A percentile compares a stretch with the other conserved stretches of the same genome.
phyloP scores from a whole-genome alignment of 2,113 vertebrate genomes.

The Sardina pilchardus region DNA sequence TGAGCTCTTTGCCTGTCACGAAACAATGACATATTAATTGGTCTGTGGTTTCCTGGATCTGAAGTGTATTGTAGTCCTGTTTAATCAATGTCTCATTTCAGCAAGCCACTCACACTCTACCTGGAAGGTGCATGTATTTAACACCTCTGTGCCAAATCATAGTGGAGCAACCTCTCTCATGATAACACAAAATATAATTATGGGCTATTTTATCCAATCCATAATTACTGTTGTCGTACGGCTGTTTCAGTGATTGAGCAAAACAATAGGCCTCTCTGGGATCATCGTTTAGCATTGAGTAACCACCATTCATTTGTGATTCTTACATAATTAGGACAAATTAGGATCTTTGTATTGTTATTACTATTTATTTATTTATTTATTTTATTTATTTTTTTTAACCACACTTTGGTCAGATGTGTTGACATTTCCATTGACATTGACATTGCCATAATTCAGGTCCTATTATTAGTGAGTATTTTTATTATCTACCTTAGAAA shows the following conservation, averaged over 20 bases:
- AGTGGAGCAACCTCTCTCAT: neutral
- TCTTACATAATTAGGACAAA: neutral
- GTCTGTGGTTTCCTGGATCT: constrained; percentile 68
- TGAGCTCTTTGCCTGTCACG: constrained; percentile 58
- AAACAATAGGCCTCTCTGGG: neutral
- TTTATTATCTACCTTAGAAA: neutral
- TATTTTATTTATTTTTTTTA: too few relatives aligned
- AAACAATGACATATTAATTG: constrained; percentile 54
- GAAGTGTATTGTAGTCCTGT: constrained; percentile 52
- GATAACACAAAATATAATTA: neutral
- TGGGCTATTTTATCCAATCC: neutral
- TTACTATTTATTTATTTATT: too few relatives aligned
- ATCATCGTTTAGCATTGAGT: neutral
- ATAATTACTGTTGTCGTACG: neutral
- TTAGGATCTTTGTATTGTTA: too few relatives aligned
- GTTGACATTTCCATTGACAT: too few relatives aligned
- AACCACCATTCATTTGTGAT: too few relatives aligned
- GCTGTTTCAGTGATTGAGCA: neutral
- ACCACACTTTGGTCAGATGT: too few relatives aligned
- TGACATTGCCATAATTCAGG: neutral
- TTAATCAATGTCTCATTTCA: constrained; percentile 55
- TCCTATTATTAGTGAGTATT: neutral
- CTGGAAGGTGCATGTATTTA: neutral
- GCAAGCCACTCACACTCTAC: neutral
- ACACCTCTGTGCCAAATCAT: too few relatives aligned